These are phyloP conservation scores for Pterophyllum scalare DNA, from an alignment of 2,113 vertebrate species.

Conservation along the genomic window DNA sequence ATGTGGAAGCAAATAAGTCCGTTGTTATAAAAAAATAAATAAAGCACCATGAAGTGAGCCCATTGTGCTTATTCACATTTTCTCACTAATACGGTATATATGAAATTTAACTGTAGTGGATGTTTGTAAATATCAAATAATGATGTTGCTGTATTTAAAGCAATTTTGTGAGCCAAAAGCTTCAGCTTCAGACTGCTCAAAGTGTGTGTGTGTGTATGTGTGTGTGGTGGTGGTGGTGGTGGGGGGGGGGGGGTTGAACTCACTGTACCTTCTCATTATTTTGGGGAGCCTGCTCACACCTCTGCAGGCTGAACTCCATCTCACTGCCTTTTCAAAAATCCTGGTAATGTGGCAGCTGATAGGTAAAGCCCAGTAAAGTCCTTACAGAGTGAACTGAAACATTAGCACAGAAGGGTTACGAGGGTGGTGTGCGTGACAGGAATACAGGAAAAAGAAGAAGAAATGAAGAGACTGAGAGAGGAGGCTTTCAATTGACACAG, in stretches of 20 bases:
- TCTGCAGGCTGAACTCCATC: neutral
- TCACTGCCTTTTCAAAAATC: neutral
- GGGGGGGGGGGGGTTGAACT: neutral
- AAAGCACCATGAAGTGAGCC: no score
- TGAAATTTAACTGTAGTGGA: no score
- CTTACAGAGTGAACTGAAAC: constrained; percentile 4
- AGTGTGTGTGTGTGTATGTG: no score
- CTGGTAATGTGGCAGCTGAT: neutral
- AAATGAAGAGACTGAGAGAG: neutral
- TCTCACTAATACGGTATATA: no score
- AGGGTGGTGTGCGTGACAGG: neutral
- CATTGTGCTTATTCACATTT: no score
- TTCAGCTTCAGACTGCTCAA: neutral
- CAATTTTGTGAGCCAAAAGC: neutral
- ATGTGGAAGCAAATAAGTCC: no score
- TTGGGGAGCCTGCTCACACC: neutral
- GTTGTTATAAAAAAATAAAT: no score
- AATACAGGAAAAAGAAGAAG: constrained; percentile 11
- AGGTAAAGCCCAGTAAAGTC: constrained; percentile 12
- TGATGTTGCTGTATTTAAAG: neutral
- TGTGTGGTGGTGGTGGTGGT: no score
- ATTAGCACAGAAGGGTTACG: constrained; percentile 31
- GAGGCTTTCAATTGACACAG: neutral
- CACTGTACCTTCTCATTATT: neutral
- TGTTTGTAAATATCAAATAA: no score